Conservation (phyloP, 2,797 vertebrate genomes). For the Heterohyrax brucei region DNA sequence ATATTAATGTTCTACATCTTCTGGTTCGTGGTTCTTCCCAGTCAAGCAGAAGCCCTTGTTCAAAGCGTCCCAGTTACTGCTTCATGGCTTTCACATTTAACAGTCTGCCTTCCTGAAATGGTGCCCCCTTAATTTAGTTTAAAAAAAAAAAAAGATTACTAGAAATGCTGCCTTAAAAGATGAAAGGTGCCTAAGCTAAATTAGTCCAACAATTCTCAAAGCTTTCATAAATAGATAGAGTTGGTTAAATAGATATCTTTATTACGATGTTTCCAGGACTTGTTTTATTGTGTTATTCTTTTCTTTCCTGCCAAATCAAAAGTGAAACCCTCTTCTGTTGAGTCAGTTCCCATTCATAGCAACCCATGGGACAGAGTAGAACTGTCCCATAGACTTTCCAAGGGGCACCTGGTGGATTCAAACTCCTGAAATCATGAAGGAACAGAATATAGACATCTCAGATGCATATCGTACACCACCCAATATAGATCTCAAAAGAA, state of each 20-base stretch:
- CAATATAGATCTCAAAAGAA: no score
- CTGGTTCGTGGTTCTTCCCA: neutral
- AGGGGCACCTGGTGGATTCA: no score
- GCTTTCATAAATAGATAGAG: neutral
- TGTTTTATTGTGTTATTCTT: neutral
- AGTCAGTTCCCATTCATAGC: no score
- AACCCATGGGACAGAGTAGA: no score
- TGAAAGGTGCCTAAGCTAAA: constrained; percentile 54
- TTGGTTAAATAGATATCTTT: neutral
- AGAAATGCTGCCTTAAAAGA: constrained; percentile 24
- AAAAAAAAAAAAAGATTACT: constrained; percentile 60
- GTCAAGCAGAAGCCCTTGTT: neutral
- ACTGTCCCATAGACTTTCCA: no score
- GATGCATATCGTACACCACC: no score
- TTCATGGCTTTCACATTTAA: constrained; percentile 1
- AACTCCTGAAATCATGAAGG: no score
- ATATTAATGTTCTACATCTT: neutral
- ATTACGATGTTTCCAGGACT: neutral
- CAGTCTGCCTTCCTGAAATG: constrained; percentile 8
- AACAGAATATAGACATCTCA: no score
- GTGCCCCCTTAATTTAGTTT: neutral
- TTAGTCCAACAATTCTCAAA: neutral
- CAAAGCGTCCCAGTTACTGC: constrained; percentile 1
- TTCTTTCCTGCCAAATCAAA: neutral
- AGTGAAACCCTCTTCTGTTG: no score